Evolutionary conservation across 2,113 vertebrate species (phyloP), one percentile per base, ranked within the genome.

Genomic region (Ameiurus melas): DNA sequence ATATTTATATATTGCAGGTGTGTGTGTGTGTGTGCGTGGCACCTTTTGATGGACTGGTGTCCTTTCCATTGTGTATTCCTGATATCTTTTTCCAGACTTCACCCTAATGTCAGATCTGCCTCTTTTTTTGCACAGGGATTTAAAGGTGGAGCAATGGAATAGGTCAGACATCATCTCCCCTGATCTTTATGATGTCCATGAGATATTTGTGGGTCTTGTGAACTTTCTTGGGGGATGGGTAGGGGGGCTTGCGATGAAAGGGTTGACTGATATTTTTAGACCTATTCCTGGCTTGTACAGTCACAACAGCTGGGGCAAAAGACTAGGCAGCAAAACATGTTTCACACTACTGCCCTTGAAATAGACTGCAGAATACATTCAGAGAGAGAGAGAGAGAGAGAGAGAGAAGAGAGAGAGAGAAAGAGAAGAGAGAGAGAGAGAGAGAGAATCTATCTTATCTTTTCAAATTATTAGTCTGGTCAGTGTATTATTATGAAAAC

Each of bases 311-410:
- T 20, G 58, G 39, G 75, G 80, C 57, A 25, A 77, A 64, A 57
- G 83, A 47, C 71, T 84, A 62, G 84, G 62, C 82, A 88, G 19
- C 87, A 84, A 8, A 33, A 64, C 22, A 53, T 19, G 82, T 84
- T 78, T 84, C 87, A 62, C 87, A 77, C 70, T 43, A 57, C 55
- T 84, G 82, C 55, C 82, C 82, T 84, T 17, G 43, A 84, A 83
- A 83, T 17, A 83, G 33, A 39, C 57, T 86, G 51, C 75, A 53
- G 75, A 71, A 88, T 16, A 17, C 14, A 70, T 27, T 82, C 77
- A 71, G 51, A 87, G 10, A 25, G 47, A 82, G 33, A 87, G n/a
- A 39, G 43, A 14, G 78, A 89, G 43, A 27, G 43, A 16, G 78
- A 71, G 73, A 87, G 10, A 25, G 30, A 82, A 39, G 43, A 14